Evolutionary conservation across 1,140 invertebrate genomes (phyloP).

Genomic region (Drosophila funebris): DNA sequence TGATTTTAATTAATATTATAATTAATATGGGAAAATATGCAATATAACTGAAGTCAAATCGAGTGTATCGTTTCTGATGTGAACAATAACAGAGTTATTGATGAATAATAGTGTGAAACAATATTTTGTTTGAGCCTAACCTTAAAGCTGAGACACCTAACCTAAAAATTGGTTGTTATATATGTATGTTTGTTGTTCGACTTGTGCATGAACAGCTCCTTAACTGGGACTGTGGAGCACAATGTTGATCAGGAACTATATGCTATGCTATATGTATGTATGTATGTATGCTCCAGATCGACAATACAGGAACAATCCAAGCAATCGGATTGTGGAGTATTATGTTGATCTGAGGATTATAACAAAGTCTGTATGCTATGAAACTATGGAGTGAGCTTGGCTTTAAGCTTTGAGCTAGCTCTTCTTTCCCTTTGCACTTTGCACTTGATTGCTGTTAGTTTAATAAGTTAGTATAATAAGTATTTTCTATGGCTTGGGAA

Average conservation of each 20-base stretch:
- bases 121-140: not conserved
- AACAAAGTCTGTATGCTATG: not conserved
- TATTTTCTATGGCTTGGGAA: not conserved
- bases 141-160: not conserved
- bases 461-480: not conserved
- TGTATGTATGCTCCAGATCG: not conserved
- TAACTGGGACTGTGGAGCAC: conserved; percentile 18
- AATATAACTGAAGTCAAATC: no score
- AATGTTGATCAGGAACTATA: not conserved
- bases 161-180: not conserved
- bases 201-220: conserved; percentile 19
- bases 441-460: no score
- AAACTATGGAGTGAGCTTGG: not conserved
- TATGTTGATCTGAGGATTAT: not conserved
- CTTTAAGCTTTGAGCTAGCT: not conserved
- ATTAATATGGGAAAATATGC: no score
- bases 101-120: not conserved
- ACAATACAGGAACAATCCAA: conserved; percentile 5
- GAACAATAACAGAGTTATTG: no score
- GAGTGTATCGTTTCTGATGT: no score
- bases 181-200: not conserved
- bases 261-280: not conserved
- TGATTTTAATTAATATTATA: no score
- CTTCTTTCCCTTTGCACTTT: not conserved
- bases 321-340: conserved; percentile 13